Percentiles rank a stretch among this genome's conserved stretches.
These are phyloP conservation scores for Lucilia sericata DNA, from an alignment of 1,140 invertebrate genomes.

Conservation along the genomic window DNA sequence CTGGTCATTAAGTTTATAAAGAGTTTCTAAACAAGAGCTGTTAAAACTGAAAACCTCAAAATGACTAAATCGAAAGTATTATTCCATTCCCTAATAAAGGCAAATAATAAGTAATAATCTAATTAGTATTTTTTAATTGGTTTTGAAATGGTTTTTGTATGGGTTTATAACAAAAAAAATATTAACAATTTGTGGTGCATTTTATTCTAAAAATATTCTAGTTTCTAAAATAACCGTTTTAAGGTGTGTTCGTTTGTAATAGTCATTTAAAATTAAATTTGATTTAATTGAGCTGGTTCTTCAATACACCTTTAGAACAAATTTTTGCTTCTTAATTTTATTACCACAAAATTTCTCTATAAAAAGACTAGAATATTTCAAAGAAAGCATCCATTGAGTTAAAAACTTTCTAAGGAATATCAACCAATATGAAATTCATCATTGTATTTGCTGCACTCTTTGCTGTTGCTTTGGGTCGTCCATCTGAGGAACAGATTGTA, in stretches of 20 bases:
- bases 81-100: background rate
- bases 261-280: no score
- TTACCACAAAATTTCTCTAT: background rate
- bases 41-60: slow-evolving; percentile 18
- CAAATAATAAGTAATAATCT: background rate
- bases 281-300: background rate
- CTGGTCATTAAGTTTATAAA: background rate
- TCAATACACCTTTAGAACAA: background rate
- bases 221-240: no score
- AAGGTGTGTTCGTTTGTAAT: no score
- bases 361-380: background rate
- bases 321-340: background rate
- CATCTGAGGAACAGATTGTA: slow-evolving; percentile 19
- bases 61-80: background rate
- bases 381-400: slow-evolving; percentile 1
- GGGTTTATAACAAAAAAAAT: no score
- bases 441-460: slow-evolving; percentile 49
- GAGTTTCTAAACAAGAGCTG: slow-evolving; percentile 16
- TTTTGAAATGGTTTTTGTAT: no score
- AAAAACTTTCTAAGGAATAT: slow-evolving; percentile 7
- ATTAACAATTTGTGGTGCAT: no score
- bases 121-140: no score
- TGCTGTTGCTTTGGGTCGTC: slow-evolving; percentile 25
- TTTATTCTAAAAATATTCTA: no score
- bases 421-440: slow-evolving; percentile 44